These are phyloP conservation scores for Epinephelus cyanopodus DNA, from an alignment of 2,113 vertebrate species.

Conservation along the genomic window DNA sequence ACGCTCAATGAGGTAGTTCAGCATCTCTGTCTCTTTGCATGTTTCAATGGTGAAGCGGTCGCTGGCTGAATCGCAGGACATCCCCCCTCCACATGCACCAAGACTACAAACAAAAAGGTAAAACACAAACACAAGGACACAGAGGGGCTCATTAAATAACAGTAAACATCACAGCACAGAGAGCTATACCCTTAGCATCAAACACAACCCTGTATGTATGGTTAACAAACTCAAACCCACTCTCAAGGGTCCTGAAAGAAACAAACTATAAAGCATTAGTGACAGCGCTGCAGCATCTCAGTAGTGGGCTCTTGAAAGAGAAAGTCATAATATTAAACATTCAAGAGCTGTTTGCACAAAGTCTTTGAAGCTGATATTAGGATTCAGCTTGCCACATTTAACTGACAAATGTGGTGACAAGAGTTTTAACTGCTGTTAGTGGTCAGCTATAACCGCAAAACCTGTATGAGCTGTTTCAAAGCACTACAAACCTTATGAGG, in stretches of 20 bases:
- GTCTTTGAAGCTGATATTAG: slow-evolving; percentile 12
- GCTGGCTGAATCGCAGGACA: slow-evolving; percentile 89
- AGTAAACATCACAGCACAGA: neutral
- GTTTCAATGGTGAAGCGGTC: slow-evolving; percentile 98
- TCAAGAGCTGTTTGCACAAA: slow-evolving; percentile 16
- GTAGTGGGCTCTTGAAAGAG: slow-evolving; percentile 7
- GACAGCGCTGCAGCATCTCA: slow-evolving; percentile 30
- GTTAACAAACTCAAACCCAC: slow-evolving; percentile 49
- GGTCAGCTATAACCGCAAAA: slow-evolving; percentile 47
- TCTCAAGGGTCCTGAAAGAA: slow-evolving; percentile 64
- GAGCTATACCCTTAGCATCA: neutral
- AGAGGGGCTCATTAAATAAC: slow-evolving; percentile 10
- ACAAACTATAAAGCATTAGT: slow-evolving; percentile 55
- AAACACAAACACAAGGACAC: slow-evolving; percentile 22
- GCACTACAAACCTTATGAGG: slow-evolving; percentile 52
- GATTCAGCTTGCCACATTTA: slow-evolving; percentile 21
- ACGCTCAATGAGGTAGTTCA: slow-evolving; percentile 99
- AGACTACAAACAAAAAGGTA: slow-evolving; percentile 71
- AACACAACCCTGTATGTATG: neutral
- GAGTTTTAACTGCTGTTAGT: slow-evolving; percentile 67
- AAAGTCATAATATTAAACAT: neutral
- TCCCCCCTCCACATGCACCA: slow-evolving; percentile 86
- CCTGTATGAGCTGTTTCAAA: slow-evolving; percentile 57
- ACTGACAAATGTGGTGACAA: neutral
- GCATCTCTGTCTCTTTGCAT: slow-evolving; percentile 99